Percentiles rank a stretch among this genome's conserved stretches.
These are phyloP conservation scores for Lordiphosa collinella DNA, from an alignment of 1,140 invertebrate genomes.

Conservation along the genomic window DNA sequence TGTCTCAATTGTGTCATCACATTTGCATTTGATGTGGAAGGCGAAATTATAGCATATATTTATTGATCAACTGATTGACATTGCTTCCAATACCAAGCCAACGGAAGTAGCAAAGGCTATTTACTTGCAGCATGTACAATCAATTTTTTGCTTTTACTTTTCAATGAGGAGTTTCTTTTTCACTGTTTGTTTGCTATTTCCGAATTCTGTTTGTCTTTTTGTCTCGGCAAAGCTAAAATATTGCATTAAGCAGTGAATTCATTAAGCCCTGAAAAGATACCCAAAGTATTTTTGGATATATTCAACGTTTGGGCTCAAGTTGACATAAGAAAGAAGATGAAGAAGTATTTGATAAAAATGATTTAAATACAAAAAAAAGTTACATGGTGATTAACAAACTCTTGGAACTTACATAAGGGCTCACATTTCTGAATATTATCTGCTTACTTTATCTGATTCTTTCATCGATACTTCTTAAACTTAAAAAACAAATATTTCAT, in stretches of 20 bases:
- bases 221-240: slow-evolving; percentile 30
- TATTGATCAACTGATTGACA: slow-evolving; percentile 46
- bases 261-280: slow-evolving; percentile 1
- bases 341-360: neutral
- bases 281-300: too few species aligned
- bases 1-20: slow-evolving; percentile 39
- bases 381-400: too few species aligned
- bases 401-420: too few species aligned
- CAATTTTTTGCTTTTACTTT: slow-evolving; percentile 46
- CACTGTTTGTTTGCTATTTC: slow-evolving; percentile 48
- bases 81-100: slow-evolving; percentile 47
- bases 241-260: slow-evolving; percentile 26
- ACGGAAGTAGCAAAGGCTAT: slow-evolving; percentile 29
- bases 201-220: slow-evolving; percentile 42
- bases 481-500: slow-evolving; percentile 12
- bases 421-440: too few species aligned
- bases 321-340: neutral
- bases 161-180: slow-evolving; percentile 21
- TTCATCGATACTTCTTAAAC: too few species aligned
- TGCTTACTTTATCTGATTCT: too few species aligned
- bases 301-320: too few species aligned
- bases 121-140: slow-evolving; percentile 1
- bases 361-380: neutral
- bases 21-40: slow-evolving; percentile 44
- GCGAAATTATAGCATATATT: slow-evolving; percentile 32